Conservation (phyloP, 2,888 invertebrate species). For the Drosophila merina region DNA sequence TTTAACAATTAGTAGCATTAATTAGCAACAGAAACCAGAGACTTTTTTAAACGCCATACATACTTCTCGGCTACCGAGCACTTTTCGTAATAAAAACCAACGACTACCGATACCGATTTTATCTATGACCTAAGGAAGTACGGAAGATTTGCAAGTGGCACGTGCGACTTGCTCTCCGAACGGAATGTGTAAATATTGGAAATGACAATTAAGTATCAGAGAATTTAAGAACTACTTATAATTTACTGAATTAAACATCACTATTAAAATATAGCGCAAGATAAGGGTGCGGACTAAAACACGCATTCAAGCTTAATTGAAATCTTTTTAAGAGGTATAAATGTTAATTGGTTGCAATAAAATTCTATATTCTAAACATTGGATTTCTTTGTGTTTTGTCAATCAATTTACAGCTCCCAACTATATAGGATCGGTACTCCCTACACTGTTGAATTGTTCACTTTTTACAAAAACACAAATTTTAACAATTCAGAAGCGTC, state of each 20-base stretch:
- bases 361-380: conserved; percentile 35
- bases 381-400: neutral
- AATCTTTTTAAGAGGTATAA: conserved; percentile 43
- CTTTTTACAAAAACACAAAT: too few species aligned
- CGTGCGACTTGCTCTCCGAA: conserved; percentile 19
- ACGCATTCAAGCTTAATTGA: conserved; percentile 58
- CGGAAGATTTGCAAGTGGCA: too few species aligned
- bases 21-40: conserved; percentile 9
- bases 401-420: neutral
- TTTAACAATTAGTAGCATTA: conserved; percentile 23
- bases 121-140: neutral
- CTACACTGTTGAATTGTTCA: too few species aligned
- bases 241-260: conserved; percentile 18
- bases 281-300: conserved; percentile 26
- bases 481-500: too few species aligned
- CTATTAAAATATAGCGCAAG: neutral
- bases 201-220: neutral
- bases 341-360: conserved; percentile 71
- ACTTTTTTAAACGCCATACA: conserved; percentile 13
- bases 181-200: conserved; percentile 34
- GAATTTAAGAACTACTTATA: neutral
- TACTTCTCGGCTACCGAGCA: neutral
- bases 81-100: neutral
- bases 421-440: too few species aligned
- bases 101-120: neutral